Percentiles rank a stretch among this genome's conserved stretches.
Evolutionary conservation across 2,797 vertebrate species (phyloP).

Genomic region (Sphenodon punctatus): DNA sequence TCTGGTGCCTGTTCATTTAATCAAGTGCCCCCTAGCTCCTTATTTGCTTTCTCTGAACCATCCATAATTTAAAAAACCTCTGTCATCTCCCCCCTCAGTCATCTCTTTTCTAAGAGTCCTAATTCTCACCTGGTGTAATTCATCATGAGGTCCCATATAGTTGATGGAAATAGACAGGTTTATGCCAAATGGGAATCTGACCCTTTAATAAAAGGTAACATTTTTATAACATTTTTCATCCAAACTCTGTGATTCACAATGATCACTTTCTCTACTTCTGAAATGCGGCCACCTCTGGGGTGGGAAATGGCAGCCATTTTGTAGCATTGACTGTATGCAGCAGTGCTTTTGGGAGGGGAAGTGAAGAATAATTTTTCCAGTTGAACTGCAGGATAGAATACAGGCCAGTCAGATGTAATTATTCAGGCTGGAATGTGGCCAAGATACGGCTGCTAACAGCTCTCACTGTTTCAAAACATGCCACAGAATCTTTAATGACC

Average conservation of each 20-base stretch:
- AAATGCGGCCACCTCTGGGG: slow-evolving; percentile 13
- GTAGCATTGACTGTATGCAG: neutral
- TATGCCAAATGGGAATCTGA: too few relatives aligned
- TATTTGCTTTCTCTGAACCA: too few relatives aligned
- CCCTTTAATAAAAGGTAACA: neutral
- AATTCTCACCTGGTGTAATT: too few relatives aligned
- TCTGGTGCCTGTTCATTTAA: too few relatives aligned
- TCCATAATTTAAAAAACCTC: too few relatives aligned
- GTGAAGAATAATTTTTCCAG: neutral
- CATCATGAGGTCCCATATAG: too few relatives aligned
- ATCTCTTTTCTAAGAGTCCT: too few relatives aligned
- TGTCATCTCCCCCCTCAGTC: too few relatives aligned
- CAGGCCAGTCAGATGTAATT: slow-evolving; percentile 69
- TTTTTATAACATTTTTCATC: neutral
- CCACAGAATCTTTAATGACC: slow-evolving; percentile 68
- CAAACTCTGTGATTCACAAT: neutral
- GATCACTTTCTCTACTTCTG: neutral
- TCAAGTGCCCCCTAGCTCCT: too few relatives aligned
- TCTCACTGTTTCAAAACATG: slow-evolving; percentile 73
- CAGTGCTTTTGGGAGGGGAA: slow-evolving; percentile 19
- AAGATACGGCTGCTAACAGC: slow-evolving; percentile 62
- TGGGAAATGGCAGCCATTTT: neutral
- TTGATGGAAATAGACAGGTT: too few relatives aligned
- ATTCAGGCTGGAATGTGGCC: slow-evolving; percentile 68
- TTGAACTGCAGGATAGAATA: slow-evolving; percentile 57